Conservation (phyloP, 2,113 vertebrate genomes). For the Hippocampus comes region DNA sequence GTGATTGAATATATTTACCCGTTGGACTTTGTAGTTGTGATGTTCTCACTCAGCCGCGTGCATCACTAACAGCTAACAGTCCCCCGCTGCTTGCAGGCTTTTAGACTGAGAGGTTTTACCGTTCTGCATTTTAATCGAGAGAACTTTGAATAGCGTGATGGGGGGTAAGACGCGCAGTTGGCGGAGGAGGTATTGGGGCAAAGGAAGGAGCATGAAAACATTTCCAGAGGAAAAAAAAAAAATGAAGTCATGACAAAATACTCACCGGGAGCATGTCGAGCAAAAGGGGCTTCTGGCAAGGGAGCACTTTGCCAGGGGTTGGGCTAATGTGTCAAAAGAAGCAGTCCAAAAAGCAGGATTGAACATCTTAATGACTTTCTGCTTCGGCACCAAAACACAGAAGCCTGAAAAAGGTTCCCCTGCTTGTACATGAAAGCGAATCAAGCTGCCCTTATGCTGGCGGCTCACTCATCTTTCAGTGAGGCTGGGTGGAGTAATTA, state of each 20-base stretch:
- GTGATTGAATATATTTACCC: constrained; percentile 71
- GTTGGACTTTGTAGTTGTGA: constrained; percentile 69
- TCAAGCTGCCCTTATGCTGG: constrained; percentile 58
- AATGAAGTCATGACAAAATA: constrained; percentile 72
- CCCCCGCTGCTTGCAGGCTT: constrained; percentile 71
- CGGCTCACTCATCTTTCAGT: constrained; percentile 53
- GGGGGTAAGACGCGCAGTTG: constrained; percentile 15
- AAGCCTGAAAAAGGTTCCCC: constrained; percentile 61
- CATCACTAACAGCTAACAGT: constrained; percentile 71
- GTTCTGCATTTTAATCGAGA: constrained; percentile 74
- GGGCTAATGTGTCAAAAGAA: constrained; percentile 69
- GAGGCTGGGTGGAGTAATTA: constrained; percentile 65
- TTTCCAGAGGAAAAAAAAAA: constrained; percentile 58
- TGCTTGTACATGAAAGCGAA: constrained; percentile 66
- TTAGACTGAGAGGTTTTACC: constrained; percentile 68
- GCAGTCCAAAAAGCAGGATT: constrained; percentile 62
- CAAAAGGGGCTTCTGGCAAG: constrained; percentile 56
- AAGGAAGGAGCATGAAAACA: constrained; percentile 70
- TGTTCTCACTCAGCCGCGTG: constrained; percentile 72
- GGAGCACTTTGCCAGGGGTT: constrained; percentile 48
- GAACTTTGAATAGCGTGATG: constrained; percentile 66
- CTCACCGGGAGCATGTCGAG: constrained; percentile 56
- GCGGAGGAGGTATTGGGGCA: constrained; percentile 30
- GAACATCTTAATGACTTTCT: constrained; percentile 71
- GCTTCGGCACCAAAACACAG: constrained; percentile 55